Percentiles rank a stretch among this genome's conserved stretches.
Evolutionary conservation across 2,113 vertebrate species (phyloP).

Genomic region (Chamaetylas fuelleborni): DNA sequence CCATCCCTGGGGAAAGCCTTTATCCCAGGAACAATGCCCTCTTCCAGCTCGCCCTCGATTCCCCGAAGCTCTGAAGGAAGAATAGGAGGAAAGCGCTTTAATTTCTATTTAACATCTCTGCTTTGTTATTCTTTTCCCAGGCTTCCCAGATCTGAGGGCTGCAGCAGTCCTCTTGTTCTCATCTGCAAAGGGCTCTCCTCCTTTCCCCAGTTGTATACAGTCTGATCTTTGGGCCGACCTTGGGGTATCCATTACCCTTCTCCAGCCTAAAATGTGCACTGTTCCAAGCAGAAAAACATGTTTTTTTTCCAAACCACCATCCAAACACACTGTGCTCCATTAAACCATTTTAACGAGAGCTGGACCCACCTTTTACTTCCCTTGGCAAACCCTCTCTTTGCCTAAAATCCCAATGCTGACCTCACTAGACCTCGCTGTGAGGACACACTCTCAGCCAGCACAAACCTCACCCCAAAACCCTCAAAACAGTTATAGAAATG

Average conservation of each 20-base stretch:
- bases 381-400: not conserved
- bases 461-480: not conserved
- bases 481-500: not conserved
- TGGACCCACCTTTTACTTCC: not conserved
- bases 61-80: not conserved
- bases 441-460: not conserved
- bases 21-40: not conserved
- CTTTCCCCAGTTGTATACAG: not conserved
- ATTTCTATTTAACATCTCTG: not conserved
- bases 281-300: not conserved
- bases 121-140: constrained; percentile 14
- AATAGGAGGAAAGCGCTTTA: constrained; percentile 29
- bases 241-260: not conserved
- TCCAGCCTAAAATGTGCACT: not conserved
- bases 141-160: not conserved
- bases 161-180: not conserved
- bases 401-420: not conserved
- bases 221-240: not conserved
- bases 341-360: not conserved
- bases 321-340: not conserved
- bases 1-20: not conserved
- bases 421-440: not conserved
- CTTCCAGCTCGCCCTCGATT: not conserved
- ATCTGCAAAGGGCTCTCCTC: not conserved
- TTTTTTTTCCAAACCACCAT: not conserved